These are phyloP conservation scores for Sakesphorus luctuosus DNA, from an alignment of 2,113 vertebrate genomes.

Conservation along the genomic window DNA sequence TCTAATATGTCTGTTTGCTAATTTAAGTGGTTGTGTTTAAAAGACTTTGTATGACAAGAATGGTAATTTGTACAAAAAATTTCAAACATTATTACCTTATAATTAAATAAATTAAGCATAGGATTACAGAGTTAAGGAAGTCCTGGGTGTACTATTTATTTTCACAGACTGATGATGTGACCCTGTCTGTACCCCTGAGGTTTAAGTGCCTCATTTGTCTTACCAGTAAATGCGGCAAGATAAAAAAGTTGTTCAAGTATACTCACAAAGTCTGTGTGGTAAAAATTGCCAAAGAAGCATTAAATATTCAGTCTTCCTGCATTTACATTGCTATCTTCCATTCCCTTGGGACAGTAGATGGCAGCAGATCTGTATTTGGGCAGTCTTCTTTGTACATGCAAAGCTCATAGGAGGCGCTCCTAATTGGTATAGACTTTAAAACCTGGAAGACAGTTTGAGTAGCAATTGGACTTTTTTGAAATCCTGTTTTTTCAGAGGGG, in stretches of 20 bases:
- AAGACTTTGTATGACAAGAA: not conserved
- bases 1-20: not conserved
- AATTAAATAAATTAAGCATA: not conserved
- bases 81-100: not conserved
- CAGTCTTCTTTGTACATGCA: not conserved
- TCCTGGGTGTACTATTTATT: not conserved
- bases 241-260: not conserved
- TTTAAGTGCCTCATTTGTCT: not conserved
- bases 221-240: slow-evolving; percentile 2
- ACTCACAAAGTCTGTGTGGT: slow-evolving; percentile 6
- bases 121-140: not conserved
- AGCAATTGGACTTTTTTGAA: not conserved
- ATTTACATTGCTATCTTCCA: not conserved
- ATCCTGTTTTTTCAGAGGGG: not conserved
- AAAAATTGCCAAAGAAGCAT: slow-evolving; percentile 29
- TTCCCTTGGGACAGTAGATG: not conserved
- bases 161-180: not conserved
- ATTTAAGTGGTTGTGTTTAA: not conserved
- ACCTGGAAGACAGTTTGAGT: not conserved
- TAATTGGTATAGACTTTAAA: not conserved
- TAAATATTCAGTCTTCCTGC: not conserved
- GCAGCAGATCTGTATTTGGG: slow-evolving; percentile 4
- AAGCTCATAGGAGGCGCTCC: not conserved
- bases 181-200: not conserved
- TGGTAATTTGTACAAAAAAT: not conserved